phyloP scores from a whole-genome alignment of 2,113 vertebrate species.

The Plecturocebus donacophilus region DNA sequence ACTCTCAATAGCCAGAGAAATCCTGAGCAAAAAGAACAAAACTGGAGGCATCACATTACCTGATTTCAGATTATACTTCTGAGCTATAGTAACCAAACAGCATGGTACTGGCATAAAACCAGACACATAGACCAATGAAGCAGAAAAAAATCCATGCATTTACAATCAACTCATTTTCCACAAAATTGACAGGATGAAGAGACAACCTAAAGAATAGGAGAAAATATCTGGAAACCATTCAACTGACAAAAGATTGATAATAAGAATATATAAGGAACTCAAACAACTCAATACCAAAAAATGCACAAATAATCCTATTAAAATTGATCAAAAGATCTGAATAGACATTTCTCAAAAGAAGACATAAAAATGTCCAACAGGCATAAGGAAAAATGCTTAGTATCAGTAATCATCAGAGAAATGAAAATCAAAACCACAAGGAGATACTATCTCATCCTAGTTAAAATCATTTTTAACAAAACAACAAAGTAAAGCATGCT shows the following conservation, averaged over 20 bases:
- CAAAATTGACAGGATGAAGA: neutral
- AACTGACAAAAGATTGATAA: neutral
- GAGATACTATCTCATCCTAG: neutral
- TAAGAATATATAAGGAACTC: neutral
- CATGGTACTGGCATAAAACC: neutral
- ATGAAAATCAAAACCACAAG: neutral
- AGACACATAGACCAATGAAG: neutral
- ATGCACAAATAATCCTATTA: neutral
- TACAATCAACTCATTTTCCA: neutral
- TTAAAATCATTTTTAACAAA: neutral
- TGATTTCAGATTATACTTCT: neutral
- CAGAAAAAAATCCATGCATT: neutral
- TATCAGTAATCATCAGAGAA: neutral
- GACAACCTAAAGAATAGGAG: neutral
- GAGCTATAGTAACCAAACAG: neutral
- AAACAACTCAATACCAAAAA: neutral
- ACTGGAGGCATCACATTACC: neutral
- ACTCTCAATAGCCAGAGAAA: neutral
- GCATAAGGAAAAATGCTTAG: neutral
- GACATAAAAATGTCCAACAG: neutral
- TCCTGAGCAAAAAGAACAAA: neutral
- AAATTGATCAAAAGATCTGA: neutral
- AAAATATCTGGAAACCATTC: neutral
- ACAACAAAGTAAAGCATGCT: neutral
- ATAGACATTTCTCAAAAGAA: neutral